Evolutionary conservation across 2,797 vertebrate genomes (phyloP), one percentile per base, ranked within the genome.

Genomic region (Propithecus deckenii): DNA sequence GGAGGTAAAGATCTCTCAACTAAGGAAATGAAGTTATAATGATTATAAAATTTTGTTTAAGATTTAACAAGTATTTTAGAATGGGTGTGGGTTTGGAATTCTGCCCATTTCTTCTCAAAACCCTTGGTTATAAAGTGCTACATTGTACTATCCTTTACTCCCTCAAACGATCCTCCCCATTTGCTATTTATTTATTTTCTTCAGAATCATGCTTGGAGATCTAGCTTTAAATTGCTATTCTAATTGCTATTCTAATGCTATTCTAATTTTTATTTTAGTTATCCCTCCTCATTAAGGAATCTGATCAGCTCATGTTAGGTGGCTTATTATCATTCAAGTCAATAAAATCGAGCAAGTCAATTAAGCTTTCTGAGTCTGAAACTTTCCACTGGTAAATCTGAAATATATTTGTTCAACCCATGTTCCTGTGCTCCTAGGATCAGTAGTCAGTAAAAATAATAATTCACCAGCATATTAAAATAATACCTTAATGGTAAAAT

Each of bases 31-130:
- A 86, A 92, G 10, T 63, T 78, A 80, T 0, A 65, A 65, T 75
- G 7, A 72, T 72, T 25, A 23, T 35, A 4, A 5, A 91, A 63
- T 23, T 65, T 65, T 86, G 8, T n/a, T 30, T 75, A 88, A 69
- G 35, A 1, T 48, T 4, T 76, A 85, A 12, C 4, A 81, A 23
- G 38, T 57, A 50, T 25, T 9, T 20, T 5, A 30, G 22, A 89
- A 6, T 13, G 7, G 6, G 23, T 6, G 1, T 78, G 13, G 41
- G 12, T 17, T 71, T 12, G 1, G 17, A 83, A 46, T 13, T 0
- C 5, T 63, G 12, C 15, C 30, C 17, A 43, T 75, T 86, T 88
- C 15, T 11, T 79, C 13, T 9, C 43, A 23, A 91, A 35, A 9
- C 0, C 5, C 12, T 80, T 57, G 14, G 8, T 55, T 94, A 43